phyloP scores from a whole-genome alignment of 2,113 vertebrate species.

The Collichthys lucidus region DNA sequence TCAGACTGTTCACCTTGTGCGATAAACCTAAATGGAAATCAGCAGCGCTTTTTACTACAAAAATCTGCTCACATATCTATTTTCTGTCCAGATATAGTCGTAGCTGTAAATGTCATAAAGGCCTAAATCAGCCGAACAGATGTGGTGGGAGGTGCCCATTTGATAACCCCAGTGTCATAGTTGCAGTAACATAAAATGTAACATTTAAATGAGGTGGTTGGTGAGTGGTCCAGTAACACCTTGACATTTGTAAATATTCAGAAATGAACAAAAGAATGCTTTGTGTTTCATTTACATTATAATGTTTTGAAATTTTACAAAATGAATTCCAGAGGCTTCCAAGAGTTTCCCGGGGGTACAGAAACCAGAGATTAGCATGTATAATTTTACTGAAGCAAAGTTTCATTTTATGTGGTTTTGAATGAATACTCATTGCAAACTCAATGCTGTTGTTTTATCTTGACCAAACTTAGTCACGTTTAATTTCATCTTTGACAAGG shows the following conservation, averaged over 20 bases:
- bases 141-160: background rate
- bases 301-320: background rate
- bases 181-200: background rate
- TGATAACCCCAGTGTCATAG: constrained; percentile 1
- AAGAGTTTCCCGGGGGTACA: background rate
- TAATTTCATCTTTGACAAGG: background rate
- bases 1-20: background rate
- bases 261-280: background rate
- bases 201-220: background rate
- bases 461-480: background rate
- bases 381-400: background rate
- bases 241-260: background rate
- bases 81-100: background rate
- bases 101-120: background rate
- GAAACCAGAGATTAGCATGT: constrained; percentile 12
- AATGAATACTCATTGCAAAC: background rate
- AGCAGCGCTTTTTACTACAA: background rate
- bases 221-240: background rate
- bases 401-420: constrained; percentile 18
- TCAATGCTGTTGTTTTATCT: constrained; percentile 14
- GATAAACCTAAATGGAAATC: background rate
- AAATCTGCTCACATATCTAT: background rate
- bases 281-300: background rate
- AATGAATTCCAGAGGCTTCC: background rate
- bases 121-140: background rate